A percentile compares a stretch with the other conserved stretches of the same genome.
Evolutionary conservation across 2,797 vertebrate genomes (phyloP).

Genomic region (Oophaga sylvatica): DNA sequence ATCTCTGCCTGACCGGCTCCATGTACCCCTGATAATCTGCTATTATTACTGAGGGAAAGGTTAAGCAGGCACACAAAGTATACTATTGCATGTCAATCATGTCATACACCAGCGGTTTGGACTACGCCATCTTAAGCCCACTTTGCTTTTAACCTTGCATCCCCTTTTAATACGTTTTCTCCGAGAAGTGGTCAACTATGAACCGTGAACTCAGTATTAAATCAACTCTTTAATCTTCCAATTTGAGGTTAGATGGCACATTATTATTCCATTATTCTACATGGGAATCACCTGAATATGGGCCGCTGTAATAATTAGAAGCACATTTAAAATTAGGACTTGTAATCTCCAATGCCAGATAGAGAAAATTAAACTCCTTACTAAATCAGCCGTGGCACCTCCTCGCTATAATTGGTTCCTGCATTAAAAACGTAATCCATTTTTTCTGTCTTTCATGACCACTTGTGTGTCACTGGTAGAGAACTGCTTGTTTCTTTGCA

Average conservation of each 20-base stretch:
- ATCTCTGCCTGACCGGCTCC: too few species aligned
- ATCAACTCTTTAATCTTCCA: not conserved
- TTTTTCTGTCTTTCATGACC: conserved; percentile 18
- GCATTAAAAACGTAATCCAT: conserved; percentile 34
- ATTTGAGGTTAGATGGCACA: not conserved
- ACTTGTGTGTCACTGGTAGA: not conserved
- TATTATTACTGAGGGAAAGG: too few species aligned
- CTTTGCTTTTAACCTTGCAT: not conserved
- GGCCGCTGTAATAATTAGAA: conserved; percentile 36
- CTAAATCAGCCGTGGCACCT: conserved; percentile 13
- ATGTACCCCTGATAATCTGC: too few species aligned
- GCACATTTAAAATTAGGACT: conserved; percentile 41
- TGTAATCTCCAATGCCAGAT: conserved; percentile 4
- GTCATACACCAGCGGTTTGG: not conserved
- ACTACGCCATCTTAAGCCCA: not conserved
- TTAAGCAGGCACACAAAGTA: too few species aligned
- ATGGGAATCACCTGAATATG: conserved; percentile 12
- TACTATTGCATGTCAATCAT: not conserved
- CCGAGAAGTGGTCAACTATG: not conserved
- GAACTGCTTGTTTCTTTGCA: not conserved
- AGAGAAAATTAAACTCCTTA: conserved; percentile 21
- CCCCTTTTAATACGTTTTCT: not conserved
- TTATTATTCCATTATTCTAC: conserved; percentile 36
- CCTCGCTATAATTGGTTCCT: conserved; percentile 30
- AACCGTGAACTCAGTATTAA: not conserved